These are phyloP conservation scores for Silvanus unidentatus DNA, from an alignment of 2,888 invertebrate species.

Conservation along the genomic window DNA sequence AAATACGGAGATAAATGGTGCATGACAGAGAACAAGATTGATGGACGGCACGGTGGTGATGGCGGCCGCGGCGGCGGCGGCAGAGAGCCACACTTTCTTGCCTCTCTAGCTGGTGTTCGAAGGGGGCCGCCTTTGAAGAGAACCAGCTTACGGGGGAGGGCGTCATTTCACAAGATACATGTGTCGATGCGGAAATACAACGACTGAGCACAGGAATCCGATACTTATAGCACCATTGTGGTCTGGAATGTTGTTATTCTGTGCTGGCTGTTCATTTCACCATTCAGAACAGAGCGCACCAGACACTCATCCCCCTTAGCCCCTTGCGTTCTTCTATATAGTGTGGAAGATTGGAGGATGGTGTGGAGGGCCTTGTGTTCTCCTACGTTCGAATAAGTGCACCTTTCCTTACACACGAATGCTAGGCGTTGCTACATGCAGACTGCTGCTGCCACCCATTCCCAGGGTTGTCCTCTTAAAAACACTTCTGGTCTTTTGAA, in stretches of 20 bases:
- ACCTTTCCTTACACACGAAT: constrained; percentile 7
- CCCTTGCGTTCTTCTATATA: too few species aligned
- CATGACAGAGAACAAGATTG: constrained; percentile 45
- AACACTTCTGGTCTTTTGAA: constrained; percentile 21
- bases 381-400: too few species aligned
- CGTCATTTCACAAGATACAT: constrained; percentile 39
- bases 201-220: constrained; percentile 33
- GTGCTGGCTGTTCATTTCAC: constrained; percentile 14
- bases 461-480: not conserved
- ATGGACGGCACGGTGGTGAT: constrained; percentile 34
- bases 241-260: constrained; percentile 27
- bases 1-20: constrained; percentile 47
- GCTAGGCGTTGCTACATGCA: too few species aligned
- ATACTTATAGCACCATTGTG: constrained; percentile 35
- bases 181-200: constrained; percentile 40
- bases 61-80: constrained; percentile 10
- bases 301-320: too few species aligned
- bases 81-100: constrained; percentile 6
- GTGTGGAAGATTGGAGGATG: too few species aligned
- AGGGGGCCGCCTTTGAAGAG: not conserved
- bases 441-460: too few species aligned
- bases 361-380: too few species aligned
- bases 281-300: constrained; percentile 11
- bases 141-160: constrained; percentile 17
- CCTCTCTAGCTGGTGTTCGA: constrained; percentile 3